phyloP scores from a whole-genome alignment of 1,140 invertebrate species.

The Belonocnema kinseyi region DNA sequence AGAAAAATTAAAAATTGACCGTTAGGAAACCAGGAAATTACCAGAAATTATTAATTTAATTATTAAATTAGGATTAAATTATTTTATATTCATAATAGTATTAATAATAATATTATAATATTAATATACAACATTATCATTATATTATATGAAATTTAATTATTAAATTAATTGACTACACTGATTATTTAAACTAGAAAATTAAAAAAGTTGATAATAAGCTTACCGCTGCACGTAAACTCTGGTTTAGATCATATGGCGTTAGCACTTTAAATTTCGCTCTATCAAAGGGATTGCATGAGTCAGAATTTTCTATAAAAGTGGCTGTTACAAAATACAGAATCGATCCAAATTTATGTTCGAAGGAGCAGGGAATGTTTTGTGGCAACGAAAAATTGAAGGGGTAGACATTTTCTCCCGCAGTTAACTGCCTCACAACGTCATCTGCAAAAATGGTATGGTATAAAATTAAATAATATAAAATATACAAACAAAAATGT shows the following conservation, averaged over 20 bases:
- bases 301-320: neutral
- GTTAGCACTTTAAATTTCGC: constrained; percentile 71
- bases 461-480: neutral
- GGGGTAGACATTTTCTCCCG: constrained; percentile 73
- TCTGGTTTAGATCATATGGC: constrained; percentile 49
- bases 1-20: no score
- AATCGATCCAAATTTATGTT: constrained; percentile 76
- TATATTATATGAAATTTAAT: no score
- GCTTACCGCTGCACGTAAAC: constrained; percentile 36
- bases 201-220: neutral
- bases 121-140: no score
- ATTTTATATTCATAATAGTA: no score
- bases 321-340: constrained; percentile 77
- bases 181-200: no score
- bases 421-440: constrained; percentile 45
- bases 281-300: neutral
- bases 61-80: no score
- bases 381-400: constrained; percentile 76
- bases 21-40: no score
- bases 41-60: no score
- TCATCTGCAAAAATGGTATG: neutral
- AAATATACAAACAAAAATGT: neutral
- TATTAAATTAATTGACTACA: no score
- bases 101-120: no score
- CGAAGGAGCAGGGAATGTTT: constrained; percentile 76